Conservation (phyloP, 2,797 vertebrate species). For the Potorous gilbertii region DNA sequence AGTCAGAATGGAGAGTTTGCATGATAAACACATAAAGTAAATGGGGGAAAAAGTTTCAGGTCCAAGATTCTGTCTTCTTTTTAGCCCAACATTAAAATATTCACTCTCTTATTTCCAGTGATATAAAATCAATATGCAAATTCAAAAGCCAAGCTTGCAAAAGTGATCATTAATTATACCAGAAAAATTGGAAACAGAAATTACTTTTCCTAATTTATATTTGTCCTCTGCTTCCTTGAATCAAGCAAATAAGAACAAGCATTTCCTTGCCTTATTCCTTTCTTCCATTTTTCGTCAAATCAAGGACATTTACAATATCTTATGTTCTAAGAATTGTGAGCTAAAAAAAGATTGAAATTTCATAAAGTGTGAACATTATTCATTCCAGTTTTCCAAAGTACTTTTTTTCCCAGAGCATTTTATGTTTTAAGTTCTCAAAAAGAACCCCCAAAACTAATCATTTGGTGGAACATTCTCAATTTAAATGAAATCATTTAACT, state of each 20-base stretch:
- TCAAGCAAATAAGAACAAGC: background rate
- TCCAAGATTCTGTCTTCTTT: conserved; percentile 24
- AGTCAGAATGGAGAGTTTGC: conserved; percentile 61
- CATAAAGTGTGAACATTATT: background rate
- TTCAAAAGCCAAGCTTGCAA: conserved; percentile 36
- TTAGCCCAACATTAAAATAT: conserved; percentile 35
- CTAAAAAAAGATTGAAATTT: conserved; percentile 10
- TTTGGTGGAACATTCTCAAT: background rate
- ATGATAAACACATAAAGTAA: conserved; percentile 36
- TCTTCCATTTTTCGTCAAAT: conserved; percentile 9
- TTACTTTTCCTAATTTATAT: background rate
- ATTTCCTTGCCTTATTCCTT: background rate
- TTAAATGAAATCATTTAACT: conserved; percentile 44
- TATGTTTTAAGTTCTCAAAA: conserved; percentile 52
- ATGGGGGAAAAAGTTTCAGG: conserved; percentile 38
- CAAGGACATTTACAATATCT: conserved; percentile 6
- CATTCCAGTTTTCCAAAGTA: conserved; percentile 28
- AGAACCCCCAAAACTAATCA: background rate
- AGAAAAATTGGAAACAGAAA: background rate
- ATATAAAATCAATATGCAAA: background rate
- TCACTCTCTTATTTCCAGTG: background rate
- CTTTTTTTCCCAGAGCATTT: conserved; percentile 41
- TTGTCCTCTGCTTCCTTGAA: conserved; percentile 17
- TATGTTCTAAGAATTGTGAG: background rate
- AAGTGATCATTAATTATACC: background rate